Evolutionary conservation across 1,140 invertebrate genomes (phyloP), one percentile per base, ranked within the genome.

Genomic region (Augochlora pura): DNA sequence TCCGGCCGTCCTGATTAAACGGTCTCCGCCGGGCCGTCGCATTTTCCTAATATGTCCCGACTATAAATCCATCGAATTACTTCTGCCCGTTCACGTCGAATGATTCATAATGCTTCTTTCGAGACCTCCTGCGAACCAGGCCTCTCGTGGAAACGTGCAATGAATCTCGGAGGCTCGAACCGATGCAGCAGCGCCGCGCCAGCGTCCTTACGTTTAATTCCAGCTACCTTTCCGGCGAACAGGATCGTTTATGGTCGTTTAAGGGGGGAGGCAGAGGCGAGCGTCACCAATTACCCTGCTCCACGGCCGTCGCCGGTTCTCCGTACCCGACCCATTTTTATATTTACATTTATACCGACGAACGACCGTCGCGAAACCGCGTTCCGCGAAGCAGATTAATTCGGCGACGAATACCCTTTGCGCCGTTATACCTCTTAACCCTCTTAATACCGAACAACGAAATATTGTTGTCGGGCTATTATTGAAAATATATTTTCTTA

Each of bases 241-340:
- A 62, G 46, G 54, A 64, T 79, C 86, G 83, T 87, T 88, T 88
- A 88, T 84, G 85, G 85, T 85, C 81, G 86, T 80, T 81, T 64
- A 71, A 57, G 23, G 42, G 42, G 23, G 66, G n/a, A n/a, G n/a
- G n/a, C n/a, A n/a, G n/a, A n/a, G n/a, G 14, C 39, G 60, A 69
- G 54, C 27, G 46, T 69, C 38, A 69, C 65, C 74, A 62, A 49
- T 77, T 69, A 76, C 39, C 16, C n/a, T 66, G 39, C 39, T 12
- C n/a, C n/a, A 49, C 39, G n/a, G 54, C 23, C 38, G 46, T 32
- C 9, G 7, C n/a, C 9, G 23, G 38, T 18, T 32, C 54, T 12
- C 10, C 39, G 12, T 60, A 76, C 4, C 4, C 52, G 12, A 32
- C 7, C 32, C 32, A 32, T 32, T 32, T 32, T 32, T n/a, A n/a